phyloP scores from a whole-genome alignment of 2,888 invertebrate genomes.

The Eupeodes latifasciatus region DNA sequence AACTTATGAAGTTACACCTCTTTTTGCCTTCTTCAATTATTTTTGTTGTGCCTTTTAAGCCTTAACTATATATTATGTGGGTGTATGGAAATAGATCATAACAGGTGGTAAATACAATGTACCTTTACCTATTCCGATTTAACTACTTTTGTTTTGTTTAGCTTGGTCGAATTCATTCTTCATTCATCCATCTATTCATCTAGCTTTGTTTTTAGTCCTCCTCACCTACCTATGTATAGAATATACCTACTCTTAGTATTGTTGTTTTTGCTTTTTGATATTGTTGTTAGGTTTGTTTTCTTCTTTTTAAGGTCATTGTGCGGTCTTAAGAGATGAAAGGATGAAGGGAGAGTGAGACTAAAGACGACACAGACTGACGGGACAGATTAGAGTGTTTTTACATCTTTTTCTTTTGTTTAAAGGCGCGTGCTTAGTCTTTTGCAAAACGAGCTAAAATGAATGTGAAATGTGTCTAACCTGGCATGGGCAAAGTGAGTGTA shows the following conservation, averaged over 20 bases:
- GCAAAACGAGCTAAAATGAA: slow-evolving; percentile 23
- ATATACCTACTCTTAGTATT: background rate
- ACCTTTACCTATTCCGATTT: background rate
- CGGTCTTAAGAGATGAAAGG: background rate
- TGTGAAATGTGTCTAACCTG: slow-evolving; percentile 24
- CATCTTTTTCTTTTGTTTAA: slow-evolving; percentile 62
- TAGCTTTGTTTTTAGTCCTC: background rate
- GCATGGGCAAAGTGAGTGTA: background rate
- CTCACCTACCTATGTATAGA: background rate
- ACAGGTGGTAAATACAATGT: background rate
- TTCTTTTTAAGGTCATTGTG: slow-evolving; percentile 37
- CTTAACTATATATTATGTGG: too few species aligned
- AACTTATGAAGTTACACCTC: too few species aligned
- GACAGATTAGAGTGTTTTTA: slow-evolving; percentile 46
- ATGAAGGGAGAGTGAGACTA: background rate
- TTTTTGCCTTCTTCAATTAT: too few species aligned
- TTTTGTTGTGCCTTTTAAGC: too few species aligned
- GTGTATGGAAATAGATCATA: background rate
- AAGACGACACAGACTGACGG: slow-evolving; percentile 5
- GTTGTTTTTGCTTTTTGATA: slow-evolving; percentile 3
- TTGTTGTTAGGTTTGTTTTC: slow-evolving; percentile 28
- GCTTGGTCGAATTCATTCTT: slow-evolving; percentile 22
- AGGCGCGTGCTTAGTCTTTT: slow-evolving; percentile 48
- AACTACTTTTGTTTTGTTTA: background rate
- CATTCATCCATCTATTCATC: background rate